Percentiles rank a stretch among this genome's conserved stretches.
These are phyloP conservation scores for Halictus quadricinctus DNA, from an alignment of 2,888 invertebrate genomes.

Conservation along the genomic window DNA sequence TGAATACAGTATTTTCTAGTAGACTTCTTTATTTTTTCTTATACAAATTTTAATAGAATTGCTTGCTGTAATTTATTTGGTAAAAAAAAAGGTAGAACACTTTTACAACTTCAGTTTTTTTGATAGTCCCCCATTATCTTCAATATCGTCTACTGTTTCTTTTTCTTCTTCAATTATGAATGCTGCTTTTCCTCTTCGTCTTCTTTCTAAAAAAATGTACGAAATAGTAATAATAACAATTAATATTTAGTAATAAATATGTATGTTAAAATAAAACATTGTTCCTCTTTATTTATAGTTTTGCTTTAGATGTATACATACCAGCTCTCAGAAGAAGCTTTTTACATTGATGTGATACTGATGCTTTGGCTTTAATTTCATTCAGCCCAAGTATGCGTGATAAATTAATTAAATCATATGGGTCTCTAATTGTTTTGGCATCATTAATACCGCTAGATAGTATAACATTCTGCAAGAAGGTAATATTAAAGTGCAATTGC, in stretches of 20 bases:
- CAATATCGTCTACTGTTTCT: conserved; percentile 17
- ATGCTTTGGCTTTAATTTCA: conserved; percentile 87
- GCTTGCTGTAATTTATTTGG: neutral
- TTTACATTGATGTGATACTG: conserved; percentile 85
- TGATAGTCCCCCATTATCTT: conserved; percentile 6
- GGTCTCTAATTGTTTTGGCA: conserved; percentile 85
- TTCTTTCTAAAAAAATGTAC: conserved; percentile 72
- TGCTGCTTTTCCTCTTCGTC: conserved; percentile 75
- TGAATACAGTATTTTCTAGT: neutral
- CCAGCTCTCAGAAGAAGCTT: conserved; percentile 87
- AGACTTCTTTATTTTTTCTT: neutral
- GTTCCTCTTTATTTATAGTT: conserved; percentile 13
- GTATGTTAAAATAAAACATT: neutral
- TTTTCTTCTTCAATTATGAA: conserved; percentile 66
- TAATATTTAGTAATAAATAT: neutral
- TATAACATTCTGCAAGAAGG: conserved; percentile 85
- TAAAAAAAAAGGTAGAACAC: neutral
- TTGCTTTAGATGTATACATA: conserved; percentile 70
- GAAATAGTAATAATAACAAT: conserved; percentile 5
- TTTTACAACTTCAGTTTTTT: conserved; percentile 38
- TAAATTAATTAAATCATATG: conserved; percentile 91
- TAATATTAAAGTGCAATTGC: conserved; percentile 29
- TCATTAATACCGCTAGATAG: conserved; percentile 88
- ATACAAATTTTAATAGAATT: neutral
- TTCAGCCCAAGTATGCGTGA: conserved; percentile 88